phyloP scores from a whole-genome alignment of 2,888 invertebrate genomes.

The Ophioninae sp. region DNA sequence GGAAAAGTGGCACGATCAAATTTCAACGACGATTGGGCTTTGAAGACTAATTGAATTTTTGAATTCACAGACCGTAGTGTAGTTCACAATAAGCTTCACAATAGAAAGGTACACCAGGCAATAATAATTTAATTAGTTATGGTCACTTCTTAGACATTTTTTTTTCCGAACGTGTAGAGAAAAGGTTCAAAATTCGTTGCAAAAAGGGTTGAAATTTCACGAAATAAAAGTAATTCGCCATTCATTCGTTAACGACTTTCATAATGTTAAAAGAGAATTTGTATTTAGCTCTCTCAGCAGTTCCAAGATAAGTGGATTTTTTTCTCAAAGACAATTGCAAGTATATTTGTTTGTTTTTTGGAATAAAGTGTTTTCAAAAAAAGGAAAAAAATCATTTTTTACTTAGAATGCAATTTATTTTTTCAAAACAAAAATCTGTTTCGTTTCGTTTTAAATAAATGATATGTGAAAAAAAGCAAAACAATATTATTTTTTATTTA shows the following conservation, averaged over 20 bases:
- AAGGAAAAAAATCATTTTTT: too few relatives aligned
- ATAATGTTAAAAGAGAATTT: neutral
- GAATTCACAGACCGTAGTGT: constrained; percentile 3
- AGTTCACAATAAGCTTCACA: neutral
- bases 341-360: too few relatives aligned
- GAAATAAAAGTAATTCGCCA: neutral
- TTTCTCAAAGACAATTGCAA: too few relatives aligned
- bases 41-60: constrained; percentile 16
- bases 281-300: too few relatives aligned
- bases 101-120: neutral
- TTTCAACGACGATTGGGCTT: neutral
- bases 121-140: neutral
- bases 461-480: too few relatives aligned
- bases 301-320: too few relatives aligned
- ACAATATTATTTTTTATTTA: too few relatives aligned
- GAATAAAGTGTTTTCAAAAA: too few relatives aligned
- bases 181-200: neutral
- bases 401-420: too few relatives aligned
- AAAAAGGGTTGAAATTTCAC: neutral
- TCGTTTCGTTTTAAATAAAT: too few relatives aligned
- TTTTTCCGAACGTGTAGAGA: neutral
- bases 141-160: neutral
- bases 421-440: too few relatives aligned
- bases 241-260: neutral
- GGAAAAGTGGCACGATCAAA: neutral